Evolutionary conservation across 2,113 vertebrate species (phyloP).

Genomic region (Epinephelus cyanopodus): DNA sequence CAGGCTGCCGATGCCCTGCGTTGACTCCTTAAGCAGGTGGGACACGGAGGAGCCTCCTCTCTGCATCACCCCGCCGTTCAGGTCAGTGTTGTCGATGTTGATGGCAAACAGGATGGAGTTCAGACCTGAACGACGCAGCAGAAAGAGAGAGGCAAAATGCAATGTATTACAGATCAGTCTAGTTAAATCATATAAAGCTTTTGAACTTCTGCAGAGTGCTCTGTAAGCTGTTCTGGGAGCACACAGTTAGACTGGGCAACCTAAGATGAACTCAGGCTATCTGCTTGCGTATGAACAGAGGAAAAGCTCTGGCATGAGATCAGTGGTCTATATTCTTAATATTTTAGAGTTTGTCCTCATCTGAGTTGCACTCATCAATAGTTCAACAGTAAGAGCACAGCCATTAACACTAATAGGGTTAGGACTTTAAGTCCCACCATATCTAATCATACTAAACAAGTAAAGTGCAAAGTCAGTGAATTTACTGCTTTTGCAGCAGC

Average conservation of each 20-base stretch:
- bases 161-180: background rate
- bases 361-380: conserved; percentile 41
- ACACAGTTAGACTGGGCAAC: background rate
- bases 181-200: background rate
- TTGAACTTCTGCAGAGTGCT: conserved; percentile 42
- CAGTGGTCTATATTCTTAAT: conserved; percentile 46
- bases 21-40: conserved; percentile 95
- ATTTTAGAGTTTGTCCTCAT: conserved; percentile 45
- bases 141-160: background rate
- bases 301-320: conserved; percentile 38
- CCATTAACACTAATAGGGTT: conserved; percentile 29
- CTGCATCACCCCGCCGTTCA: conserved; percentile 90
- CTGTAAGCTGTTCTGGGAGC: conserved; percentile 17
- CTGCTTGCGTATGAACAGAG: background rate
- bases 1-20: conserved; percentile 95
- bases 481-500: conserved; percentile 20
- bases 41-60: conserved; percentile 85
- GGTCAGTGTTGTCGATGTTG: conserved; percentile 97
- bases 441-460: conserved; percentile 17
- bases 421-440: background rate
- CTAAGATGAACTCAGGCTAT: conserved; percentile 1
- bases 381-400: conserved; percentile 9
- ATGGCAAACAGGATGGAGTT: conserved; percentile 99
- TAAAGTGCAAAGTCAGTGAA: conserved; percentile 38
- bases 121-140: conserved; percentile 84